Evolutionary conservation across 2,888 invertebrate species (phyloP), one percentile per base, ranked within the genome.

Genomic region (Chydorus sphaericus): DNA sequence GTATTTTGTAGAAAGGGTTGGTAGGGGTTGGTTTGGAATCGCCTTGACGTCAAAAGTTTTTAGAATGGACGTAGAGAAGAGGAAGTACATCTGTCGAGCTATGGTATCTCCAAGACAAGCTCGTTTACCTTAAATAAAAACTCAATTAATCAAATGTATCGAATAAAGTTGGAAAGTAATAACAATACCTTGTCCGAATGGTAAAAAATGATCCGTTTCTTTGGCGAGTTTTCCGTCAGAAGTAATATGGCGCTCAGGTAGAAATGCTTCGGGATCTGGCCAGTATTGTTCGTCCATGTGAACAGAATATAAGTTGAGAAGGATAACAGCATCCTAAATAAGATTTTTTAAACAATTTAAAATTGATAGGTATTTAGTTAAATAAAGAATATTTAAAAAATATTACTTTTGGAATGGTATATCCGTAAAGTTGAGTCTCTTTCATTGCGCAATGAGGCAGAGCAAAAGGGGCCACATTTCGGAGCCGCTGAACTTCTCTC

Each of bases 381-480:
- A 33, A 1, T 26, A 44, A 26, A 44, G 3, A 20, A 16, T 10
- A 30, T 1, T 5, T 50, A 29, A 50, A 1, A 5, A n/a, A 31
- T 5, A 11, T 14, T 62, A 68, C 69, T 63, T 69, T 73, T 1
- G 78, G 76, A 61, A 80, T 71, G 28, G 63, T 65, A 63, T 77
- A 82, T 11, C 75, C 75, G 8, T 68, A 71, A 3, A 83, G 62
- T 23, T 62, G 68, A 0, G 78, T 77, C 39, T 77, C 71, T 57
- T 66, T 68, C 1, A 77, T 63, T 0, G 76, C 76, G 57, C 79
- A 64, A 60, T 75, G 67, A 4, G 75, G 75, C 2, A 75, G 75
- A 53, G 67, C 62, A 3, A 75, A 62, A 18, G 77, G 76, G 5
- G 68, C 66, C 10, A 76, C 70, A 48, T 67, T 65, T 57, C 70